Percentiles rank a stretch among this genome's conserved stretches.
phyloP scores from a whole-genome alignment of 2,797 vertebrate species.

The Lacerta viridis region DNA sequence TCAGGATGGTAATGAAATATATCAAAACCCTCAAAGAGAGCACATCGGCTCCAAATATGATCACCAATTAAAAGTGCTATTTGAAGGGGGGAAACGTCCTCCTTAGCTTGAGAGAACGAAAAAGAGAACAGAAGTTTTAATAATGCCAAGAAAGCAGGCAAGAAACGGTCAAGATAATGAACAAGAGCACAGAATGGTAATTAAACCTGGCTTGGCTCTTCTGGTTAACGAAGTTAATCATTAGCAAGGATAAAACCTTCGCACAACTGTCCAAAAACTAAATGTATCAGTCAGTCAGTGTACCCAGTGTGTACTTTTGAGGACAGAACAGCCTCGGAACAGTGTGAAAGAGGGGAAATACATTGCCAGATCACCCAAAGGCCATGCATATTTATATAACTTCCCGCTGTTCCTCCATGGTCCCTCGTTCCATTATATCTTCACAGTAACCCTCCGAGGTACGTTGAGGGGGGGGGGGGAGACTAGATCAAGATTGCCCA shows the following conservation, averaged over 20 bases:
- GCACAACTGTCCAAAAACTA: conserved; percentile 29
- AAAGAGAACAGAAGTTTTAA: conserved; percentile 46
- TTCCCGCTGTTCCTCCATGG: background rate
- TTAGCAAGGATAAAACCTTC: conserved; percentile 60
- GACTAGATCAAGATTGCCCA: background rate
- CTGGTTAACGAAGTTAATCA: conserved; percentile 67
- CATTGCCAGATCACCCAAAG: conserved; percentile 4
- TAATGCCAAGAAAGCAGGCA: conserved; percentile 53
- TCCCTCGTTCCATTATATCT: background rate
- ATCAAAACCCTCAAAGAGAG: background rate
- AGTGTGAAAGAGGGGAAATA: conserved; percentile 11
- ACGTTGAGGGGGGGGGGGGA: background rate
- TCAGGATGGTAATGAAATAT: conserved; percentile 45
- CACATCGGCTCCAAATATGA: conserved; percentile 51
- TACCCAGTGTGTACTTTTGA: conserved; percentile 38
- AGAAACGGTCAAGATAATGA: conserved; percentile 39
- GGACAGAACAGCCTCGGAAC: conserved; percentile 9
- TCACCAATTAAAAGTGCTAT: conserved; percentile 62
- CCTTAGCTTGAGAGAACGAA: conserved; percentile 47
- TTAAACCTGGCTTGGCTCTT: conserved; percentile 56
- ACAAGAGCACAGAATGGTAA: conserved; percentile 51
- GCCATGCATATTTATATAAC: background rate
- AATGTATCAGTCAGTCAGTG: conserved; percentile 37
- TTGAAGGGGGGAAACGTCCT: conserved; percentile 44
- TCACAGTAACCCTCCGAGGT: background rate